Conservation (phyloP, 2,888 invertebrate genomes). For the Nomada hirtipes region DNA sequence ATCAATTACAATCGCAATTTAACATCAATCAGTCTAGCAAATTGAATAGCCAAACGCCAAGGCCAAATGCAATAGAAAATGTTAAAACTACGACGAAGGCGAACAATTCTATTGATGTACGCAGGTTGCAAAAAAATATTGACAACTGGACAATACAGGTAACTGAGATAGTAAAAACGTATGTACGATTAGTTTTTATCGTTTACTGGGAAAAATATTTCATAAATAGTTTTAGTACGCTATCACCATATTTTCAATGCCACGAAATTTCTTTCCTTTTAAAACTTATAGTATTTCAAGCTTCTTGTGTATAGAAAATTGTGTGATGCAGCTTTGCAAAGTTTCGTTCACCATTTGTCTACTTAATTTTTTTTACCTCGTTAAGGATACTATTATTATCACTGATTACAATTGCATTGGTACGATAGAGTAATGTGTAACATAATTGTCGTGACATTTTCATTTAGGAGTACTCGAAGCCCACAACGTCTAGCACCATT, state of each 20-base stretch:
- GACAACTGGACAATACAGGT: slow-evolving; percentile 91
- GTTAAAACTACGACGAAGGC: slow-evolving; percentile 66
- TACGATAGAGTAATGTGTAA: background rate
- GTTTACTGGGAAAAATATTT: too few relatives aligned
- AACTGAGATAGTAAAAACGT: slow-evolving; percentile 8
- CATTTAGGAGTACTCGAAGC: slow-evolving; percentile 79
- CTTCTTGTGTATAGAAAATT: too few relatives aligned
- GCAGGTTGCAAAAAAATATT: slow-evolving; percentile 92
- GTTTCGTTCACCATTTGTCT: too few relatives aligned
- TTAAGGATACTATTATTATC: background rate
- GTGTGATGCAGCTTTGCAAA: too few relatives aligned
- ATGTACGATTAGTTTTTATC: background rate
- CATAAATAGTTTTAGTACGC: too few relatives aligned
- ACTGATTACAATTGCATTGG: background rate
- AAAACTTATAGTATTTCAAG: too few relatives aligned
- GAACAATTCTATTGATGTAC: slow-evolving; percentile 88
- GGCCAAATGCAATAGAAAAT: slow-evolving; percentile 68
- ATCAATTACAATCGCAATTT: slow-evolving; percentile 68
- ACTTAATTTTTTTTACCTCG: background rate
- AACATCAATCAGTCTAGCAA: slow-evolving; percentile 67
- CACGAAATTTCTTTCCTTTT: too few relatives aligned
- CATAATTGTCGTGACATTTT: background rate
- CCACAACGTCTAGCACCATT: slow-evolving; percentile 73
- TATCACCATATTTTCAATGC: too few relatives aligned
- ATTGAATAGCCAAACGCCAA: slow-evolving; percentile 52